phyloP scores from a whole-genome alignment of 2,888 invertebrate genomes.

The Globia sparganii region DNA sequence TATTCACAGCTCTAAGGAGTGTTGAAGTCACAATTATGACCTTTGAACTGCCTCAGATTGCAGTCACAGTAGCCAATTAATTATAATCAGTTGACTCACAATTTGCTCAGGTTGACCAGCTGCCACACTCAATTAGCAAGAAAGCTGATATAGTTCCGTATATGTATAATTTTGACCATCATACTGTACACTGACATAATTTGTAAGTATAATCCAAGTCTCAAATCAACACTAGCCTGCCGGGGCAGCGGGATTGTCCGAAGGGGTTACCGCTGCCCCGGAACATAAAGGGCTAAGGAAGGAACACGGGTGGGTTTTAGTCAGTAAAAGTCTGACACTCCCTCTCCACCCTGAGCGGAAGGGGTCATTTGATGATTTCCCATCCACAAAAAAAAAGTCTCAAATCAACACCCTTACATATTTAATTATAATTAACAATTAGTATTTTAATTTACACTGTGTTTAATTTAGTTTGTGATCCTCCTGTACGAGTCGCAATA shows the following conservation, averaged over 20 bases:
- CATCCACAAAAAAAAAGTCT: too few relatives aligned
- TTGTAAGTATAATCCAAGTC: neutral
- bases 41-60: conserved; percentile 54
- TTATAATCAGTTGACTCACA: conserved; percentile 59
- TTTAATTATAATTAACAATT: too few relatives aligned
- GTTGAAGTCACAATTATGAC: conserved; percentile 11
- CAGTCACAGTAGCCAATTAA: conserved; percentile 51
- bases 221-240: neutral
- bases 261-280: too few relatives aligned
- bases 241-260: too few relatives aligned
- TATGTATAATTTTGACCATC: conserved; percentile 8
- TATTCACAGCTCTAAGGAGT: neutral
- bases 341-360: too few relatives aligned
- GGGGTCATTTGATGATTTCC: too few relatives aligned
- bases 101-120: conserved; percentile 59
- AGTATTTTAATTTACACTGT: too few relatives aligned
- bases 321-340: too few relatives aligned
- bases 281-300: too few relatives aligned
- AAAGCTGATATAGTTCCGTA: conserved; percentile 33
- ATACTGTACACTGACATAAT: neutral
- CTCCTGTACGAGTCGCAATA: too few relatives aligned
- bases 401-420: neutral
- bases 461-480: too few relatives aligned
- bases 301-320: too few relatives aligned
- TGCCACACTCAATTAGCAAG: conserved; percentile 46